phyloP scores from a whole-genome alignment of 2,113 vertebrate species.

The Cyphomyrus plagiostoma region DNA sequence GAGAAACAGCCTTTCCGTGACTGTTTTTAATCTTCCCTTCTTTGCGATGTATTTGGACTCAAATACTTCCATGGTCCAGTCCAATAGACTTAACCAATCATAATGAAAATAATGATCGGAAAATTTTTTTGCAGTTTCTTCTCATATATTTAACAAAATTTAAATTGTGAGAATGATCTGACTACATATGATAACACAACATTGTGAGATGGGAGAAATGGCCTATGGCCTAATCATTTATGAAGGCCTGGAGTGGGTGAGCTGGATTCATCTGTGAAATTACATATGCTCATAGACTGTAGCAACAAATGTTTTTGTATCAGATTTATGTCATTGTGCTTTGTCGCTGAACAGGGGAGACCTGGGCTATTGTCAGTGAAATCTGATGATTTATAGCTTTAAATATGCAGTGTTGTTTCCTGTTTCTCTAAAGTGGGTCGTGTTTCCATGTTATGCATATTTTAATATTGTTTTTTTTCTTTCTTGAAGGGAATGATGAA shows the following conservation, averaged over 20 bases:
- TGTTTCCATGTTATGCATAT: not conserved
- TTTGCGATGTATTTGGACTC: no score
- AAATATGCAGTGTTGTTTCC: not conserved
- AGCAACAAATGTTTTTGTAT: not conserved
- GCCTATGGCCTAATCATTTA: not conserved
- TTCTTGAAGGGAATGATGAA: slow-evolving; percentile 84
- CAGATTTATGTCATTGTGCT: not conserved
- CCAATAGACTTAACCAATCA: not conserved
- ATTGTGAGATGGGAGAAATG: not conserved
- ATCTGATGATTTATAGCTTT: not conserved
- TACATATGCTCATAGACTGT: not conserved
- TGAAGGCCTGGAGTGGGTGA: not conserved
- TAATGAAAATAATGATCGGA: no score
- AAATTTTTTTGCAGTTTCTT: no score
- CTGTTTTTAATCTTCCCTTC: no score
- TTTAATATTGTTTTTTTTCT: slow-evolving; percentile 35
- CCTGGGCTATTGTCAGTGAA: not conserved
- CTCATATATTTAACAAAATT: not conserved
- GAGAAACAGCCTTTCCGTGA: no score
- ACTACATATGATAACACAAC: not conserved
- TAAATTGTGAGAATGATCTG: not conserved
- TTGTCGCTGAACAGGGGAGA: not conserved
- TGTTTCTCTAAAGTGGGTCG: no score
- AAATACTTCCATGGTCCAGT: not conserved
- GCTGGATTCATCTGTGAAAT: not conserved